A percentile compares a stretch with the other conserved stretches of the same genome.
Evolutionary conservation across 2,888 invertebrate species (phyloP).

Genomic region (Orthosia gothica): DNA sequence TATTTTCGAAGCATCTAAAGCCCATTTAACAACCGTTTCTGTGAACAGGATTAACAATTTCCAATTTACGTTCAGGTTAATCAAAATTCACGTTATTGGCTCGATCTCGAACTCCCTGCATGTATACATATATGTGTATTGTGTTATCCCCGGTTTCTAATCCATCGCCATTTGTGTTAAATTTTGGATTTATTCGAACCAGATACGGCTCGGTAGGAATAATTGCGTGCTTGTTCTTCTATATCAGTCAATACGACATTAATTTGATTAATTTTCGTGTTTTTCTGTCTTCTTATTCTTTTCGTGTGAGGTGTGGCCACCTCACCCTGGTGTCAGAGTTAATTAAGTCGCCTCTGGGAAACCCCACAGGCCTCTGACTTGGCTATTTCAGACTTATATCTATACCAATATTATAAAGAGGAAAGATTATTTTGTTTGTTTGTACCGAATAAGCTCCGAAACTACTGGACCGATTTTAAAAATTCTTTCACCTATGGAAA

Average conservation of each 20-base stretch:
- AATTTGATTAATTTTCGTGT: neutral
- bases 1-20: neutral
- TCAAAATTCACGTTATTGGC: slow-evolving; percentile 2
- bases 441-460: no score
- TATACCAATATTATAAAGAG: no score
- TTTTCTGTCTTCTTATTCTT: no score
- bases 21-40: neutral
- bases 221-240: neutral
- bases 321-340: no score
- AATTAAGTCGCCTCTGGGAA: no score
- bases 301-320: no score
- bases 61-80: slow-evolving; percentile 18
- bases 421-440: no score
- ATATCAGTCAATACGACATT: neutral
- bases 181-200: neutral
- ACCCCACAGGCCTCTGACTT: no score
- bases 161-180: slow-evolving; percentile 2
- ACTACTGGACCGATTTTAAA: no score
- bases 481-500: no score
- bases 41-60: slow-evolving; percentile 5
- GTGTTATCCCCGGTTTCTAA: neutral
- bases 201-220: neutral
- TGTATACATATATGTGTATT: neutral
- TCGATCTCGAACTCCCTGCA: neutral
- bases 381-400: no score